These are phyloP conservation scores for Ctenopoma kingsleyae DNA, from an alignment of 2,797 vertebrate genomes.

Conservation along the genomic window DNA sequence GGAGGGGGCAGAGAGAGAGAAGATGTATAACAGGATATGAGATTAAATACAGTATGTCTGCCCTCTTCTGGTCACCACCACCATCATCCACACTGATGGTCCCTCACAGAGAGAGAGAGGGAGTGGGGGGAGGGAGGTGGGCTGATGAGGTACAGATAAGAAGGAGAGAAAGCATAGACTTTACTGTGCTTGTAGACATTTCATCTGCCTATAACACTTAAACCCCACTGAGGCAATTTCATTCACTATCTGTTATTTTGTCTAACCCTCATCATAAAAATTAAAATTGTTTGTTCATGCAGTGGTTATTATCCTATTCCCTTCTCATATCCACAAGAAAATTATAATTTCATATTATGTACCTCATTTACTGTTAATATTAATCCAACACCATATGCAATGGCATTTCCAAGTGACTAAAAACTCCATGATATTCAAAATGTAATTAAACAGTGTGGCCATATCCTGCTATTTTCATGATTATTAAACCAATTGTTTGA, in stretches of 20 bases:
- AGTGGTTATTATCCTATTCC: conserved; percentile 60
- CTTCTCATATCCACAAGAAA: conserved; percentile 53
- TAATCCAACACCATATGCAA: conserved; percentile 79
- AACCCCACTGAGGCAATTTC: conserved; percentile 24
- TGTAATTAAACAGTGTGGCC: conserved; percentile 83
- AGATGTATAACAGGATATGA: conserved; percentile 71
- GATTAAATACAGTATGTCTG: conserved; percentile 89
- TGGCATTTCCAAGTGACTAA: conserved; percentile 73
- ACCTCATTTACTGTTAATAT: conserved; percentile 75
- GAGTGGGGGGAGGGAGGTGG: conserved; percentile 7
- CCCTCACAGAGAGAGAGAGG: conserved; percentile 7
- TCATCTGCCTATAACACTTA: conserved; percentile 2
- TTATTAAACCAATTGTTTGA: conserved; percentile 79
- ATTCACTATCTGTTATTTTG: conserved; percentile 38
- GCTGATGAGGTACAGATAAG: conserved; percentile 5
- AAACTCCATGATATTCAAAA: conserved; percentile 76
- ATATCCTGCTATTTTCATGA: conserved; percentile 79
- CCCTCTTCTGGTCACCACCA: conserved; percentile 89
- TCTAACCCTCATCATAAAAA: conserved; percentile 51
- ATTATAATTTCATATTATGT: conserved; percentile 71
- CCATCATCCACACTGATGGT: conserved; percentile 67
- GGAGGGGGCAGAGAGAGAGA: conserved; percentile 8
- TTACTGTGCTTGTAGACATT: conserved; percentile 3
- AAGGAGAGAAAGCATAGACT: not conserved
- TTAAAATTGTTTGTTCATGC: conserved; percentile 67